Evolutionary conservation across 2,797 vertebrate species (phyloP), one percentile per base, ranked within the genome.

Genomic region (Diplodus sargus): DNA sequence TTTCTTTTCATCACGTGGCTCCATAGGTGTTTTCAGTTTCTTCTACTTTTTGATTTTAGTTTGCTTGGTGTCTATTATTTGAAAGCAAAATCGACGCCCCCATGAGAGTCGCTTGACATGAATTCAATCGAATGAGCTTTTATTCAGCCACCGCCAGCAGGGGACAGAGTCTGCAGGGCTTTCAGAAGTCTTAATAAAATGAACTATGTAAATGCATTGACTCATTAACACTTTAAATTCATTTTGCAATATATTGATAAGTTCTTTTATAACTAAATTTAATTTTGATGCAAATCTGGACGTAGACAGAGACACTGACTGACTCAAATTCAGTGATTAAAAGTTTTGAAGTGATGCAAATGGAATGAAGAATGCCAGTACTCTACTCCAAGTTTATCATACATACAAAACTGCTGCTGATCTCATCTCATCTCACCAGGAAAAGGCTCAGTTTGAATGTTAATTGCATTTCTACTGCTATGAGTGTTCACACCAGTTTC

Each of bases 1-100:
- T 25, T 87, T 83, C 54, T 79, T 88, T 74, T 87, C 72, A 88
- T 87, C 78, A 66, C 64, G 82, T 12, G 12, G 68, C 68, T 82
- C 72, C 79, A 74, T 83, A 85, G 57, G 78, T 22, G 75, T 74
- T 85, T 82, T 66, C 43, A 70, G 52, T 64, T 57, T 18, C 75
- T 66, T 71, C 65, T 63, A 20, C 30, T 71, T 67, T 79, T 66
- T 78, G 39, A 76, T 79, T 69, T 12, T 12, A 60, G 49, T 66
- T 70, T 80, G 53, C 57, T 61, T 17, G 17, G 43, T 82, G 58
- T 80, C 64, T 47, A 48, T 79, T 71, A 76, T 70, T 83, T 67
- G 51, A 74, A 42, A 54, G 11, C 34, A 73, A 70, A 65, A 83
- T 72, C 9, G 20, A 25, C 7, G 28, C 62, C 30, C 63, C 63